A percentile compares a stretch with the other conserved stretches of the same genome.
phyloP scores from a whole-genome alignment of 2,113 vertebrate species.

The Sterna hirundo region DNA sequence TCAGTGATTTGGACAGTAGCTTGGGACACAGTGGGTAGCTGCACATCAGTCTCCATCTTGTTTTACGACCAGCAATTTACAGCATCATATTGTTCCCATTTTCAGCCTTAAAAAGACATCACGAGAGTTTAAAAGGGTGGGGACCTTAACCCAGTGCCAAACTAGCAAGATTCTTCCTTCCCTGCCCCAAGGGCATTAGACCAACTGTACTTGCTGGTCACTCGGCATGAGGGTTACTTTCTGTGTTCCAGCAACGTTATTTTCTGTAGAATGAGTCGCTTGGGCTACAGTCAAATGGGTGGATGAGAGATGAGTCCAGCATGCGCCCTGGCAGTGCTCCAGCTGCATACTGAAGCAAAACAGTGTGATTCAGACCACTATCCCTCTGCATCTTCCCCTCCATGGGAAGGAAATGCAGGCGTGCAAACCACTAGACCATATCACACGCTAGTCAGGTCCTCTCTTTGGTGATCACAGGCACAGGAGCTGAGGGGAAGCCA shows the following conservation, averaged over 20 bases:
- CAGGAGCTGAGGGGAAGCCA: neutral
- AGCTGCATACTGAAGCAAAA: neutral
- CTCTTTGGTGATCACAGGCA: neutral
- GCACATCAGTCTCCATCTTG: neutral
- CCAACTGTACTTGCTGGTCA: neutral
- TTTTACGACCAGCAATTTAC: neutral
- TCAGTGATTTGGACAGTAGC: neutral
- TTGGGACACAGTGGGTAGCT: neutral
- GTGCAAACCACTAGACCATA: accelerated
- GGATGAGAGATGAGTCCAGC: neutral
- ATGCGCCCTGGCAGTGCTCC: neutral
- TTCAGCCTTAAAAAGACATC: neutral
- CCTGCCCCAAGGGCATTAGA: neutral
- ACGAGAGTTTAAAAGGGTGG: accelerated
- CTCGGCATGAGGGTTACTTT: neutral
- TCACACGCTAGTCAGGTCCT: neutral
- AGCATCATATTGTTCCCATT: neutral
- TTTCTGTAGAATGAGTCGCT: accelerated
- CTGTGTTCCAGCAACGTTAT: neutral
- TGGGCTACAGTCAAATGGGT: neutral
- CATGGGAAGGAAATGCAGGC: accelerated
- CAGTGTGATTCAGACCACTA: neutral
- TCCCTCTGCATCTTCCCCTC: neutral
- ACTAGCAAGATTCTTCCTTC: neutral
- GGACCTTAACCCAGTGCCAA: neutral